Evolutionary conservation across 2,113 vertebrate species (phyloP).

Genomic region (Xenus cinereus): DNA sequence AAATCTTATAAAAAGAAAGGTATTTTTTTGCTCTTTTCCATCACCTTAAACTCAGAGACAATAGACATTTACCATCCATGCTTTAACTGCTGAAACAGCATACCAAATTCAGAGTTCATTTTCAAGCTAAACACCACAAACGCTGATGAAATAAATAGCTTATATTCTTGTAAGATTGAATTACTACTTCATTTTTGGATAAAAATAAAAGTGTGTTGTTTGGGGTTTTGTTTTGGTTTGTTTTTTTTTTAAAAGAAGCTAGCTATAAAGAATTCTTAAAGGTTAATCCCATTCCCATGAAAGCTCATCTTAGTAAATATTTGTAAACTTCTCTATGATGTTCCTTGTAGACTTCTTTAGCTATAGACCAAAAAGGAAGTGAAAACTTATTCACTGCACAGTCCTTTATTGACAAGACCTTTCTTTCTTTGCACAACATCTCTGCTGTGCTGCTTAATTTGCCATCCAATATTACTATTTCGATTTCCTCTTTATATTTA

Average conservation of each 20-base stretch:
- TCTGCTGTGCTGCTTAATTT: neutral
- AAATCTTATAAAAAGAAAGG: neutral
- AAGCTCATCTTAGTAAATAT: neutral
- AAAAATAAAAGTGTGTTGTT: neutral
- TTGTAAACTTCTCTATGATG: neutral
- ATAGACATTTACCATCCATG: neutral
- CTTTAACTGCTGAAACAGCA: neutral
- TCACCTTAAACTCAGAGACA: neutral
- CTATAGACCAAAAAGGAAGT: neutral
- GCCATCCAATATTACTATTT: neutral
- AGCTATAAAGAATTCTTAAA: neutral
- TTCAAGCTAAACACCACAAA: neutral
- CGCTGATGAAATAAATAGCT: neutral
- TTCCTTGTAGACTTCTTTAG: neutral
- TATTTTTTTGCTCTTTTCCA: neutral
- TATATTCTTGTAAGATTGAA: neutral
- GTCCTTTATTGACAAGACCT: neutral
- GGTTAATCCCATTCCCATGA: neutral
- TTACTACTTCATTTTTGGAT: neutral
- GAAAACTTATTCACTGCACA: neutral
- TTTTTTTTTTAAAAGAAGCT: neutral
- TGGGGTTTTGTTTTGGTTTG: no score
- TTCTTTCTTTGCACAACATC: neutral
- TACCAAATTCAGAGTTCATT: neutral
- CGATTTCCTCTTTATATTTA: neutral